Evolutionary conservation across 2,113 vertebrate species (phyloP), one percentile per base, ranked within the genome.

Genomic region (Eulemur rufifrons): DNA sequence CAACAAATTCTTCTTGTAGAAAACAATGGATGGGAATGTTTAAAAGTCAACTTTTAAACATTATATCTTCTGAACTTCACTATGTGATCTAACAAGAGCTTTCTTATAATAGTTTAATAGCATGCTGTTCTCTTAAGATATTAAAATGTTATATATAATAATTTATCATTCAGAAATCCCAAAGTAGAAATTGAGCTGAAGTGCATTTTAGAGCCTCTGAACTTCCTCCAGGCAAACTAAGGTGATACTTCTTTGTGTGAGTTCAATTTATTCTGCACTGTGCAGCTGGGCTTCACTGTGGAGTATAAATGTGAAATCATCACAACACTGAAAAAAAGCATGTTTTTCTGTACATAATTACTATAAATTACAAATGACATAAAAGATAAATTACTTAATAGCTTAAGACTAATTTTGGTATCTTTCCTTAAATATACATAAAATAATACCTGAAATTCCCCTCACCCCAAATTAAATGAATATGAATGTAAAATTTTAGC

Each of bases 101-200:
- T 37, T 34, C 34, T 86, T 15, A 3, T 2, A 12, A 18, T 2
- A 4, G 34, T 61, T 20, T 5, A 45, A 1, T 9, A 56, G 2
- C 23, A 20, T 66, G 71, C 87, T 32, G 0, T 94, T 91, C 95
- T 97, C 87, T 82, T 63, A 94, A 94, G 89, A 77, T 20, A 96
- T 86, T 91, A 86, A 52, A 63, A 29, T 71, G 45, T 37, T 89
- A 3, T 63, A 3, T 73, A 7, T 15, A 86, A 95, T n/a, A 93
- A 93, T 84, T 93, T 85, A 32, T 61, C 78, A 73, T 54, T 94
- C 74, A 97, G 56, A 92, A 94, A 14, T 59, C 14, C n/a, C 23
- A 89, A 73, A 87, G 25, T 14, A n/a, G n/a, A 85, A 95, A 69
- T 2, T n/a, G 34, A 89, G 47, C 91, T 92, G 34, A 86, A 37